Conservation (phyloP, 2,113 vertebrate genomes). For the Micronycteris hirsuta region DNA sequence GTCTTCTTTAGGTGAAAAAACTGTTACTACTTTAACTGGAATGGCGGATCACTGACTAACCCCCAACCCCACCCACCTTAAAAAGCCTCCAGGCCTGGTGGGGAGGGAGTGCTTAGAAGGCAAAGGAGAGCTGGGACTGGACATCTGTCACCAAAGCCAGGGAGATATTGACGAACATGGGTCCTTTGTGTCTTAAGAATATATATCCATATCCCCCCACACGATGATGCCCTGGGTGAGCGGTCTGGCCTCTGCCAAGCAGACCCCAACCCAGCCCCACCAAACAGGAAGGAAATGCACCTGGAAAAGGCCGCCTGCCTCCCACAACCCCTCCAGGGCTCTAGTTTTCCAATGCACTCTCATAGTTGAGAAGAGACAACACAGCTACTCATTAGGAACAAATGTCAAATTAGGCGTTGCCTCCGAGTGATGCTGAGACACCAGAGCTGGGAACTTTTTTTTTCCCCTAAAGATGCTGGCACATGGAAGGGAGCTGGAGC, state of each 20-base stretch:
- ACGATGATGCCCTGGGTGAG: neutral
- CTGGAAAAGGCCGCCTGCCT: neutral
- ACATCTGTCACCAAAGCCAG: constrained; percentile 69
- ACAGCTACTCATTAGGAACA: constrained; percentile 58
- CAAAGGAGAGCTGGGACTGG: constrained; percentile 31
- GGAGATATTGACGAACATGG: constrained; percentile 52
- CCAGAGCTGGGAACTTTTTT: constrained; percentile 1
- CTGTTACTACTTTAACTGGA: neutral
- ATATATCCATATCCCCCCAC: neutral
- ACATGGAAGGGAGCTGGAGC: neutral
- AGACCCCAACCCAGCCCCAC: neutral
- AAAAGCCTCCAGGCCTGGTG: constrained; percentile 25
- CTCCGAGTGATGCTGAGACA: neutral
- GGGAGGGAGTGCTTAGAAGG: constrained; percentile 16
- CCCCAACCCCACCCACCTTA: constrained; percentile 23
- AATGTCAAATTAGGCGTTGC: constrained; percentile 40
- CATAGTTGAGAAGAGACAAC: constrained; percentile 40
- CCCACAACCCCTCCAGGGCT: neutral
- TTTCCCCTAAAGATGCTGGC: neutral
- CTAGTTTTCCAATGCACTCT: constrained; percentile 14
- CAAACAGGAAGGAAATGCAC: neutral
- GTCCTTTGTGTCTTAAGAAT: constrained; percentile 68
- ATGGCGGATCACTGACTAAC: neutral
- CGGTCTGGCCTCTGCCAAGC: neutral
- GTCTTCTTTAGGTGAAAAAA: neutral